Evolutionary conservation across 2,888 invertebrate species (phyloP), one percentile per base, ranked within the genome.

Genomic region (Mythimna lalbum): DNA sequence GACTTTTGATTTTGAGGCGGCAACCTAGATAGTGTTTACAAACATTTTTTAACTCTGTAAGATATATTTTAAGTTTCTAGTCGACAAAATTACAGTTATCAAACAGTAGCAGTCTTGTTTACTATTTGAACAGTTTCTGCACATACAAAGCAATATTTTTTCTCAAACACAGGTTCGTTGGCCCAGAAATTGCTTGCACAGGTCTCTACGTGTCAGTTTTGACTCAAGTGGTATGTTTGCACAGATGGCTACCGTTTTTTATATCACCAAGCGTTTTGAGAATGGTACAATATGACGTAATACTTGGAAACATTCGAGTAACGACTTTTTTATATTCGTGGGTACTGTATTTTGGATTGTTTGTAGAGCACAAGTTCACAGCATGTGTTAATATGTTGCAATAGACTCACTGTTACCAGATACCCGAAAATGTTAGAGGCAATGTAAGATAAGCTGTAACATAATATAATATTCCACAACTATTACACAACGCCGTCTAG

Each of bases 201-300:
- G 86, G 78, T 75, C 79, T 73, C 63, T 59, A 77, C 80, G 49
- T 84, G 85, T 85, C 85, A 85, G 84, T 84, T 81, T 73, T 59
- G 73, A 76, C 82, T 82, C 86, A 88, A 89, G 87, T 88, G 86
- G 79, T 64, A 81, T 84, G 86, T 90, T 91, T 90, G 88, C 85
- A 86, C 91, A 91, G 87, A 89, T 91, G 90, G 88, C 88, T 88
- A 86, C 89, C 69, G 86, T 69, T 70, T 90, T 90, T 89, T 88
- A 86, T 87, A 81, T 82, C 68, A 77, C 65, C 76, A 84, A 81
- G 70, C 73, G 56, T 83, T 81, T 84, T 81, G 79, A 85, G 74
- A 82, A 86, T 84, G 76, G 67, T 78, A 63, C 78, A 78, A 76
- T 77, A 83, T 84, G 83, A 88, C 83, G 86, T 80, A 82, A 79